Percentiles rank a stretch among this genome's conserved stretches.
Evolutionary conservation across 2,113 vertebrate genomes (phyloP).

Genomic region (Noturus placidus): DNA sequence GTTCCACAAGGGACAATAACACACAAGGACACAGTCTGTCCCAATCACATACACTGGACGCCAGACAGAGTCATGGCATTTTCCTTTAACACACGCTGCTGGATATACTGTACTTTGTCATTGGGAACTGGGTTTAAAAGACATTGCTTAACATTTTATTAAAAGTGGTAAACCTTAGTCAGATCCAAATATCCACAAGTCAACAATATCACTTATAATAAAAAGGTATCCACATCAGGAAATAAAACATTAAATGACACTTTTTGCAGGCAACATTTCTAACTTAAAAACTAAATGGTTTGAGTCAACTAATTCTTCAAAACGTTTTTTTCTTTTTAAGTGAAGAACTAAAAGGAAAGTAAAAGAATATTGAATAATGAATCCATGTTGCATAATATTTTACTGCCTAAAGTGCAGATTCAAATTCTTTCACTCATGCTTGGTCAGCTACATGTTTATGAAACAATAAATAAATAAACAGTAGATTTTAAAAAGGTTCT

Average conservation of each 20-base stretch:
- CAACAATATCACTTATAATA: background rate
- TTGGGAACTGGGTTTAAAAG: background rate
- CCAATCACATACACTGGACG: constrained; percentile 10
- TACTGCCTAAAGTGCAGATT: background rate
- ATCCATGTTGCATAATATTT: background rate
- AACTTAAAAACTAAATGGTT: background rate
- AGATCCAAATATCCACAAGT: background rate
- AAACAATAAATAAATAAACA: background rate
- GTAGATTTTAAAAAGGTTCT: background rate
- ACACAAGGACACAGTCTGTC: constrained; percentile 67
- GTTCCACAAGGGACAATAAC: constrained; percentile 56
- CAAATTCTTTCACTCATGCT: background rate
- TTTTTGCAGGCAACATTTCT: background rate
- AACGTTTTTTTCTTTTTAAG: background rate
- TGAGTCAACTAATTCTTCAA: background rate
- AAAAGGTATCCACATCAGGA: background rate
- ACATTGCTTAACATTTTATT: background rate
- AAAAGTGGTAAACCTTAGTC: background rate
- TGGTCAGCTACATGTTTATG: background rate
- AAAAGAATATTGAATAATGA: background rate
- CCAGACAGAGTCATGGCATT: background rate
- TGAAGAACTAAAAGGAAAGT: background rate
- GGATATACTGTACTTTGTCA: background rate
- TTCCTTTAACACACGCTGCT: background rate
- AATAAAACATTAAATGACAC: background rate